Conservation (phyloP, 2,888 invertebrate genomes). For the Sympetrum striolatum region DNA sequence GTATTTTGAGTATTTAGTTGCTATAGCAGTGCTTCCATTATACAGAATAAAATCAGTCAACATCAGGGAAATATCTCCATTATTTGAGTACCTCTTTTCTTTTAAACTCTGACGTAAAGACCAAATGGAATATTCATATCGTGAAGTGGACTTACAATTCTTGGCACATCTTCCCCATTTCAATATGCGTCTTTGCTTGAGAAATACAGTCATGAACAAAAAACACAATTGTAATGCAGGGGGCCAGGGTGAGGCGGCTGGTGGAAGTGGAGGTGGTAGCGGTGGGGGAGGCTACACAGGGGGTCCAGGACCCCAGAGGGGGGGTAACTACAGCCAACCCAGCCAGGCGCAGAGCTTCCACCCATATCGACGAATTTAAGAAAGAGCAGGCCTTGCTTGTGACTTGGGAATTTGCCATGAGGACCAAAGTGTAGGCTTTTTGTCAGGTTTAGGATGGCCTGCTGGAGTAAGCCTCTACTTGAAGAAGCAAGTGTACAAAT, state of each 20-base stretch:
- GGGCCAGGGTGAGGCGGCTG: conserved; percentile 52
- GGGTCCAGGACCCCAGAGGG: conserved; percentile 62
- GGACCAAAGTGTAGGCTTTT: conserved; percentile 44
- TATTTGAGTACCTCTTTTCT: too few relatives aligned
- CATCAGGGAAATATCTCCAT: too few relatives aligned
- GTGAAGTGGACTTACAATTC: background rate
- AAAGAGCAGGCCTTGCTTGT: conserved; percentile 47
- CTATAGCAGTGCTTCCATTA: too few relatives aligned
- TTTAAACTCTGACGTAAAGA: too few relatives aligned
- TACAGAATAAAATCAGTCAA: too few relatives aligned
- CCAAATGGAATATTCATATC: too few relatives aligned
- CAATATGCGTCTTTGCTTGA: background rate
- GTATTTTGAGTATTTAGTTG: too few relatives aligned
- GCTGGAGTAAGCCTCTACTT: conserved; percentile 36
- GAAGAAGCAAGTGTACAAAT: conserved; percentile 44
- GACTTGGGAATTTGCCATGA: conserved; percentile 41
- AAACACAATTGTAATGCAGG: conserved; percentile 50
- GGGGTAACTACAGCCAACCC: conserved; percentile 58
- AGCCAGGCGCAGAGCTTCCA: conserved; percentile 61
- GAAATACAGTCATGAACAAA: conserved; percentile 45
- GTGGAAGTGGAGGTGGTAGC: conserved; percentile 50
- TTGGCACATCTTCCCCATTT: background rate
- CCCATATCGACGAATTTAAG: conserved; percentile 62
- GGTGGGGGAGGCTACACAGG: conserved; percentile 52
- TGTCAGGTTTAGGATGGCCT: conserved; percentile 30